These are phyloP conservation scores for Callyntrura guangdongensis DNA, from an alignment of 2,888 invertebrate genomes.

Conservation along the genomic window DNA sequence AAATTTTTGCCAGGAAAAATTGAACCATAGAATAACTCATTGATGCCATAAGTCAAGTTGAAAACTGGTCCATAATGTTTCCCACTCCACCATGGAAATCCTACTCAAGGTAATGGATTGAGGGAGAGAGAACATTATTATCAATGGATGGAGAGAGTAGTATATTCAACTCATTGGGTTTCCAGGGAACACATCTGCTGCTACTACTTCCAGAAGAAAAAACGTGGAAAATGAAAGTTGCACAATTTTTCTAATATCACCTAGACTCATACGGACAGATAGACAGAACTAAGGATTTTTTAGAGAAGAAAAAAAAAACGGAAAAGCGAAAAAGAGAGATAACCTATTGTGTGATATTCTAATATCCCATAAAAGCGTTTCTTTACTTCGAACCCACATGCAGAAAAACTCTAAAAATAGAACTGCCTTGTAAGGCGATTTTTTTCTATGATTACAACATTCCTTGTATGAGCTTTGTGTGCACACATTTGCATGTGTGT, in stretches of 20 bases:
- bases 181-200: neutral
- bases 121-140: too few species aligned
- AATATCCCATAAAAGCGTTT: neutral
- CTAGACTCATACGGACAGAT: neutral
- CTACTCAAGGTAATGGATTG: neutral
- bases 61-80: conserved; percentile 48
- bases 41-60: conserved; percentile 70
- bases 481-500: neutral
- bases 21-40: conserved; percentile 71
- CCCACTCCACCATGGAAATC: conserved; percentile 31
- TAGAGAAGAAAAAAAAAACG: neutral
- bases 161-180: neutral
- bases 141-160: neutral
- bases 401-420: conserved; percentile 21
- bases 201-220: neutral
- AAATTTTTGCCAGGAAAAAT: conserved; percentile 68
- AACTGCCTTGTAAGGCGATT: conserved; percentile 1
- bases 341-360: neutral
- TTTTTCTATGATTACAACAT: neutral
- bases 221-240: neutral
- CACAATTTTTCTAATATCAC: neutral
- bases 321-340: neutral
- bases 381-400: neutral
- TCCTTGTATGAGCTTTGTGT: neutral
- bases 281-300: neutral